Evolutionary conservation across 2,797 vertebrate genomes (phyloP), one percentile per base, ranked within the genome.

Genomic region (Cyclura pinguis): DNA sequence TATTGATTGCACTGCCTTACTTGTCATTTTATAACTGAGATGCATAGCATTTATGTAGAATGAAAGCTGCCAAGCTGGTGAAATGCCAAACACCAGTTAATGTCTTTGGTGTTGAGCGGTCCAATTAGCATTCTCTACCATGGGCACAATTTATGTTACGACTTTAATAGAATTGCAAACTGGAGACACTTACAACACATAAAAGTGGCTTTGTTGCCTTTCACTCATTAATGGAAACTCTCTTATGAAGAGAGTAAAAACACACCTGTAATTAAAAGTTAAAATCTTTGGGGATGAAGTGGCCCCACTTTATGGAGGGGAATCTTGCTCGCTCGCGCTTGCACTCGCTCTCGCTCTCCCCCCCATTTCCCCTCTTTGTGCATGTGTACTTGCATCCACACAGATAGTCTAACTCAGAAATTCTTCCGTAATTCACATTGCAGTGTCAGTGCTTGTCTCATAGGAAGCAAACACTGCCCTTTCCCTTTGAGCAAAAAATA

Each of bases 261-360:
- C 89, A 90, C n/a, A 47, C 76, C 18, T 69, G 38, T 38, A 82
- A 69, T 89, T 90, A 83, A 92, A 89, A 35, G 76, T 62, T 73
- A 86, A 57, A 18, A 0, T 14, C 73, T 52, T 3, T 76, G 18
- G n/a, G 69, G 85, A 87, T 52, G n/a, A 42, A 38, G 9, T 32
- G 16, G 55, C 3, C 81, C 0, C 57, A 3, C 82, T 20, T 84
- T 55, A 87, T 1, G 83, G 20, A 5, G 10, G 67, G 29, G 12
- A 69, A 32, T 69, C 29, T n/a, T n/a, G n/a, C n/a, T n/a, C n/a
- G n/a, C n/a, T n/a, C n/a, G n/a, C n/a, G n/a, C n/a, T n/a, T n/a
- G n/a, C n/a, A n/a, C n/a, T n/a, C n/a, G n/a, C n/a, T n/a, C n/a
- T n/a, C n/a, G n/a, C n/a, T n/a, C 42, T 47, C 42, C 4, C 42